These are phyloP conservation scores for Poeciliopsis infans DNA, from an alignment of 2,797 vertebrate species.

Conservation along the genomic window DNA sequence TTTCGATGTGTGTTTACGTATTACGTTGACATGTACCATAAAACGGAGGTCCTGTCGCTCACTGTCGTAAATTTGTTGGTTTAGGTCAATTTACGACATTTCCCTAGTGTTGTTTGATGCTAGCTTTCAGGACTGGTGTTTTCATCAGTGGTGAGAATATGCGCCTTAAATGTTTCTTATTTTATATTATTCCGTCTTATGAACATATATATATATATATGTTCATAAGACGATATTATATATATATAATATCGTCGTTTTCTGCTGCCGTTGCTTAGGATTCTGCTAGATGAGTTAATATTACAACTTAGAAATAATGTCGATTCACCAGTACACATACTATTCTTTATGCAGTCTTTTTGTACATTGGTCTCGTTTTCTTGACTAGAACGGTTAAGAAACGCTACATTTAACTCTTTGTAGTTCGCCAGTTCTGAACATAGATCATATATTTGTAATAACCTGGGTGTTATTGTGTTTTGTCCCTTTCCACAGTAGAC, in stretches of 20 bases:
- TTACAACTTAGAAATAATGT: background rate
- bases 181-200: rapidly evolving
- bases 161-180: background rate
- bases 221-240: too few species aligned
- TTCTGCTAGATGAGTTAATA: background rate
- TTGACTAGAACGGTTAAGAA: background rate
- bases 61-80: conserved; percentile 35
- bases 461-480: background rate
- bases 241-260: background rate
- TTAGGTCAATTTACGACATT: conserved; percentile 14
- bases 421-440: background rate
- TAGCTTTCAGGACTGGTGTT: conserved; percentile 28
- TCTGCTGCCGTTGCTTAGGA: too few species aligned
- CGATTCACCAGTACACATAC: too few species aligned
- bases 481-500: conserved; percentile 23
- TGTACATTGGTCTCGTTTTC: background rate
- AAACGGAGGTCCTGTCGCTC: conserved; percentile 31
- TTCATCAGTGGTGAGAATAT: conserved; percentile 52
- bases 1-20: conserved; percentile 55
- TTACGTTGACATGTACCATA: conserved; percentile 26
- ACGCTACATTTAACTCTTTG: too few species aligned
- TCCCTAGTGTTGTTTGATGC: background rate
- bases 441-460: background rate
- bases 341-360: background rate
- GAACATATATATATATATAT: background rate